These are phyloP conservation scores for Leptopterna dolabrata DNA, from an alignment of 2,888 invertebrate species.

Conservation along the genomic window DNA sequence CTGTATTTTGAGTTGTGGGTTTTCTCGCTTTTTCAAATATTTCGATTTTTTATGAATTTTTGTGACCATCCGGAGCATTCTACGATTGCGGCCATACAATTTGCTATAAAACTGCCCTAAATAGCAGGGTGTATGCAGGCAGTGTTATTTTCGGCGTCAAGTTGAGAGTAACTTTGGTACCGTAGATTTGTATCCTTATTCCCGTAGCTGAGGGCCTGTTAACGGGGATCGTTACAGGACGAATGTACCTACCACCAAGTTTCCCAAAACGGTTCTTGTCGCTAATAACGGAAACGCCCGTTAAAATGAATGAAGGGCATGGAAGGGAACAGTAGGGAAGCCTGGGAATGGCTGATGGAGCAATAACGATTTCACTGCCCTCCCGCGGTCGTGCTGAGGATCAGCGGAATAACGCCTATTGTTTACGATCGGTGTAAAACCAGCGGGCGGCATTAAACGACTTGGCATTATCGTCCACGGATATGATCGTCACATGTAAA, in stretches of 20 bases:
- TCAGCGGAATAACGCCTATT: conserved; percentile 21
- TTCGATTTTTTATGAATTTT: too few relatives aligned
- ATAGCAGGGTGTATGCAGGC: too few relatives aligned
- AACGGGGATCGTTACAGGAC: neutral
- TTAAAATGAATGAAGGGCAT: neutral
- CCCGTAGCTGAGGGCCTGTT: too few relatives aligned
- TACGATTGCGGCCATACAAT: too few relatives aligned
- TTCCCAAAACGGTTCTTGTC: neutral
- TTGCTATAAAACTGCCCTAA: too few relatives aligned
- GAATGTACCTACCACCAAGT: neutral
- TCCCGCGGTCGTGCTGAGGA: conserved; percentile 10
- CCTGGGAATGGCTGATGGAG: neutral
- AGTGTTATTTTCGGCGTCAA: too few relatives aligned
- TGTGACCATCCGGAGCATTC: too few relatives aligned
- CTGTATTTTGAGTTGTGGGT: too few relatives aligned
- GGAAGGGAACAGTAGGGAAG: neutral
- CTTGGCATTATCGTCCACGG: conserved; percentile 1
- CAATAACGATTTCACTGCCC: conserved; percentile 16
- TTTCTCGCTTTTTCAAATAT: too few relatives aligned
- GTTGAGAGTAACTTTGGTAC: too few relatives aligned
- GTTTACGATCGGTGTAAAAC: conserved; percentile 29
- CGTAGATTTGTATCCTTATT: too few relatives aligned
- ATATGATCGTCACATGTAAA: conserved; percentile 29
- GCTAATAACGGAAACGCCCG: neutral
- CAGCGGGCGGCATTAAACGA: conserved; percentile 4